These are phyloP conservation scores for Aspidiotus rigidus DNA, from an alignment of 2,888 invertebrate genomes.

Conservation along the genomic window DNA sequence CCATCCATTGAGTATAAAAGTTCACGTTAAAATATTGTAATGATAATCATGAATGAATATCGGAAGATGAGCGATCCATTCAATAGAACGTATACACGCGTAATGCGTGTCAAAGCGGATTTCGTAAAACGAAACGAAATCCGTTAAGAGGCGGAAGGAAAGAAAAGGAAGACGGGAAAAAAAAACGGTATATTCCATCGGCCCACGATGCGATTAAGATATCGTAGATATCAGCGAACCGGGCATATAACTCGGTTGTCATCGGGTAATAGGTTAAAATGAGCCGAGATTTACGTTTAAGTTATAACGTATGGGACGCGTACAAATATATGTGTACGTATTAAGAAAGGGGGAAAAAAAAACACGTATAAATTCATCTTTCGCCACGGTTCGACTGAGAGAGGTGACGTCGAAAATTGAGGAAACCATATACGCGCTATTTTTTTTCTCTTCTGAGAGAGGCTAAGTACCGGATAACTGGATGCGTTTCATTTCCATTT, in stretches of 20 bases:
- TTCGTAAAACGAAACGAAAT: neutral
- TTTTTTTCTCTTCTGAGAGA: neutral
- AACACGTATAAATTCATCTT: too few relatives aligned
- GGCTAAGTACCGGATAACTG: neutral
- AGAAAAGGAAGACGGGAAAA: conserved; percentile 12
- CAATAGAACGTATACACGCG: too few relatives aligned
- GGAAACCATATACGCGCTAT: neutral
- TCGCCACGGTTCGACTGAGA: neutral
- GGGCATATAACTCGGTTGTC: neutral
- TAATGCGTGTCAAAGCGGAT: too few relatives aligned
- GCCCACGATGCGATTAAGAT: conserved; percentile 2
- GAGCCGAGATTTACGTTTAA: neutral
- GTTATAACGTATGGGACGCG: neutral
- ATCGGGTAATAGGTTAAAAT: conserved; percentile 3
- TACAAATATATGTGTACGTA: neutral
- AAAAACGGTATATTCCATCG: neutral
- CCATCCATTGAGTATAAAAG: too few relatives aligned
- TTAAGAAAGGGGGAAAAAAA: neutral
- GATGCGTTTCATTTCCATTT: neutral
- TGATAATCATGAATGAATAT: too few relatives aligned
- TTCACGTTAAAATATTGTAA: too few relatives aligned
- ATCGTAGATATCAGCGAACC: neutral
- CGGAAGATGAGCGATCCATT: too few relatives aligned
- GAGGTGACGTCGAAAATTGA: neutral
- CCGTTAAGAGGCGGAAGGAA: neutral